phyloP scores from a whole-genome alignment of 2,888 invertebrate genomes.

The Lepeophtheirus nordmannii region DNA sequence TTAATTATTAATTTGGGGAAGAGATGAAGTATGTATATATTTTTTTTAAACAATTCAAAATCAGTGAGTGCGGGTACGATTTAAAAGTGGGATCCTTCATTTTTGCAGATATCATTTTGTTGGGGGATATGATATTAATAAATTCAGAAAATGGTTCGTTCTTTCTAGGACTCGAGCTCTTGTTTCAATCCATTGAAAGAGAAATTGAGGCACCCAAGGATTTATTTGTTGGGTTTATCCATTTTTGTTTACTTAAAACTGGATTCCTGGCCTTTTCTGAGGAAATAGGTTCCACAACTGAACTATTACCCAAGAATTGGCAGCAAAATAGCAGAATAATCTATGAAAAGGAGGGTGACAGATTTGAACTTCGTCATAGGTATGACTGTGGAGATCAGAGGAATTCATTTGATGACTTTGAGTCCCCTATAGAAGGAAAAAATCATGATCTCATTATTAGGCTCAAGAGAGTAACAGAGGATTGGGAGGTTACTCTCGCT shows the following conservation, averaged over 20 bases:
- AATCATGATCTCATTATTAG: neutral
- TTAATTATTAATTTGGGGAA: too few species aligned
- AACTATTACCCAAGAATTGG: neutral
- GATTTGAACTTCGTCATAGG: neutral
- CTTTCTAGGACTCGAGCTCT: neutral
- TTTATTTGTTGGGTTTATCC: neutral
- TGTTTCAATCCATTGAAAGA: neutral
- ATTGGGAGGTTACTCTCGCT: conserved; percentile 1
- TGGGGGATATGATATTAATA: neutral
- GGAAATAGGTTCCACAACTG: neutral
- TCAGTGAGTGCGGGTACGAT: too few species aligned
- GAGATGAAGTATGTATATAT: too few species aligned
- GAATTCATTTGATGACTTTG: neutral
- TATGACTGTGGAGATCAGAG: neutral
- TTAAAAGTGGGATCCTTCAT: too few species aligned
- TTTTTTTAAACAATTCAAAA: too few species aligned
- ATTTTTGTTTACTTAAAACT: neutral
- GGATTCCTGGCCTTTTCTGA: neutral
- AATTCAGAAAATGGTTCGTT: neutral
- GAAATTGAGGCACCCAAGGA: neutral
- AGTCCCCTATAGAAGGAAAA: neutral
- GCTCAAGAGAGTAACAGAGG: neutral
- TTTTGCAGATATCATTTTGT: neutral
- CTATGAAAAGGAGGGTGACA: neutral
- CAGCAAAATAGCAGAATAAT: neutral